These are phyloP conservation scores for Mustelus asterias DNA, from an alignment of 2,113 vertebrate genomes.

Conservation along the genomic window DNA sequence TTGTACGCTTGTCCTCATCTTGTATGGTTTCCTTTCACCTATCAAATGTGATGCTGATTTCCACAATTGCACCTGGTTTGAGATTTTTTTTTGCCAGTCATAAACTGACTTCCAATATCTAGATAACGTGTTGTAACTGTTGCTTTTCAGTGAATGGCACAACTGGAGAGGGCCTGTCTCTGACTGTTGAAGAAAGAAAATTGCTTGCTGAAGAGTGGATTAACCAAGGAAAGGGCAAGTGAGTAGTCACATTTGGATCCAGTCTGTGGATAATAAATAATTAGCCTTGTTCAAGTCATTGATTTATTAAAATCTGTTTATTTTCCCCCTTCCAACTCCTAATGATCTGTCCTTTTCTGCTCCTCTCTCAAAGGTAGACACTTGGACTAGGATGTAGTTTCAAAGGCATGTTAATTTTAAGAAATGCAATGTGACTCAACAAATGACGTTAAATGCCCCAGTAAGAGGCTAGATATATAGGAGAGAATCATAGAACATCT, in stretches of 20 bases:
- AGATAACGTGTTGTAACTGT: background rate
- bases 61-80: background rate
- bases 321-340: background rate
- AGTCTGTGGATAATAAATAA: background rate
- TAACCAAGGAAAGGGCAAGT: conserved; percentile 67
- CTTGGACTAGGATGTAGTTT: background rate
- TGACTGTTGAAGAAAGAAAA: conserved; percentile 74
- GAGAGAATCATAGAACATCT: too few species aligned
- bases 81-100: background rate
- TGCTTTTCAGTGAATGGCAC: conserved; percentile 81
- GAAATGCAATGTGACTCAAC: background rate
- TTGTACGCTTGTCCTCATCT: background rate
- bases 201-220: conserved; percentile 76
- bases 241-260: conserved; percentile 47
- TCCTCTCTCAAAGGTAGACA: background rate
- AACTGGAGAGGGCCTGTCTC: conserved; percentile 84
- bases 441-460: background rate
- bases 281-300: too few species aligned
- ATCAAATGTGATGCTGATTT: background rate
- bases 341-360: background rate
- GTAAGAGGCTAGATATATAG: background rate
- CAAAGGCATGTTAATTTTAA: background rate
- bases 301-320: background rate
- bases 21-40: background rate
- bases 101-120: background rate